Conservation (phyloP, 64 coral and sea anemone genomes). For the Actinia equina region DNA sequence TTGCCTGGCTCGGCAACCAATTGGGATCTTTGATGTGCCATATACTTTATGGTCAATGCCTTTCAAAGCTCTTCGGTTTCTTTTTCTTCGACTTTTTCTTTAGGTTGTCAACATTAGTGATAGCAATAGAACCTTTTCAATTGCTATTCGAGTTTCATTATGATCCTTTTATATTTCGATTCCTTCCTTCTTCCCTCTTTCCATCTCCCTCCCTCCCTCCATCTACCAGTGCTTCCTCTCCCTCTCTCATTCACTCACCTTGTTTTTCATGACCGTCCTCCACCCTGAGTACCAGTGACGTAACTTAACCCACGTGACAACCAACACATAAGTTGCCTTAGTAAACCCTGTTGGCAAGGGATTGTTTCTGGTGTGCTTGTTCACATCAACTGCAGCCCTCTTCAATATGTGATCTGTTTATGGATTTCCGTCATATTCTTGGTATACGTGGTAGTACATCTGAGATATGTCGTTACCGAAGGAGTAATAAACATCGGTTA, state of each 20-base stretch:
- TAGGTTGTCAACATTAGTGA: too few relatives aligned
- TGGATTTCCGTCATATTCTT: background rate
- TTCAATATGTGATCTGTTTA: background rate
- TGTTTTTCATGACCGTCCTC: background rate
- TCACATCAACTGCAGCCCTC: conserved; percentile 10
- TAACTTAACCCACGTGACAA: conserved; percentile 28
- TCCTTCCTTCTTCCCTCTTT: too few relatives aligned
- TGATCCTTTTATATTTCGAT: too few relatives aligned
- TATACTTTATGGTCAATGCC: too few relatives aligned
- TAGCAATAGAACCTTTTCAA: too few relatives aligned
- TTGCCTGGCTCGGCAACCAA: too few relatives aligned
- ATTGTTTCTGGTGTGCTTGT: background rate
- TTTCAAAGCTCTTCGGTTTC: too few relatives aligned
- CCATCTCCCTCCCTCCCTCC: too few relatives aligned
- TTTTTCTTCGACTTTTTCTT: too few relatives aligned
- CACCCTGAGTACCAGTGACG: conserved; percentile 24
- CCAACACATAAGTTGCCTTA: conserved; percentile 13
- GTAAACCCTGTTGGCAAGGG: conserved; percentile 22
- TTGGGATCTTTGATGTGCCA: too few relatives aligned
- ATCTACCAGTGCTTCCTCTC: background rate
- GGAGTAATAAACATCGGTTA: background rate
- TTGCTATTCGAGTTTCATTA: too few relatives aligned
- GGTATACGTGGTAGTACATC: background rate
- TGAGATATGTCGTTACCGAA: conserved; percentile 28
- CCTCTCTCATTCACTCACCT: background rate